Base-by-base conservation (phyloP, 2,797 vertebrate genomes). In the Xyrichtys novacula region DNA sequence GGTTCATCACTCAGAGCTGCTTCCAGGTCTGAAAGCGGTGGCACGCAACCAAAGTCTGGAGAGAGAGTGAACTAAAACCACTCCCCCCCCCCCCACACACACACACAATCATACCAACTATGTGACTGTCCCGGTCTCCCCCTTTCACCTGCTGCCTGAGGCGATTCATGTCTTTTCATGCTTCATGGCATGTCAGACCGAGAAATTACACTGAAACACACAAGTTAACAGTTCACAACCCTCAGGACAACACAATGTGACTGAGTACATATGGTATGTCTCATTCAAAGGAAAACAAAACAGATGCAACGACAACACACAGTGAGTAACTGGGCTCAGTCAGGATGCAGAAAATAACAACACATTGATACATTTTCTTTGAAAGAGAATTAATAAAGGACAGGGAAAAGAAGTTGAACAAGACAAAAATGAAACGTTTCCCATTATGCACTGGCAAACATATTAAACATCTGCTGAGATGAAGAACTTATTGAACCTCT, bases 11-110 rank as follows among this genome's bases (percentile, higher is more conserved):
- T 62, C 54, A 42, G 48, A 60, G 55, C 32, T 11, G 44, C 55
- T 56, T 79, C 78, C 80, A 77, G 65, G 56, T 65, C 50, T 76
- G 49, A 61, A 23, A 40, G 69, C 8, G 1, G 61, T 80, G 55
- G 76, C 88, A 92, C 74, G 80, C 84, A 86, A 86, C 19, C 60
- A 43, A 42, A 43, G 32, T 74, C 57, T 58, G 54, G 65, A 56
- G 46, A 39, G 53, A 52, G 65, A 28, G 47, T 40, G 60, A 76
- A 65, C 40, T n/a, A 23, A 29, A 25, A n/a, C 12, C 40, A 20
- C 55, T 5, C 15, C 40, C 40, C 36, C 29, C 23, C 16, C 2
- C 11, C 34, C 8, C 68, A 0, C 38, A 32, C 28, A 32, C 28
- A 61, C 48, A 53, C 19, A 23, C 54, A 69, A 4, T 32, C 43